Evolutionary conservation across 2,113 vertebrate species (phyloP).

Genomic region (Sphaerodactylus townsendi): DNA sequence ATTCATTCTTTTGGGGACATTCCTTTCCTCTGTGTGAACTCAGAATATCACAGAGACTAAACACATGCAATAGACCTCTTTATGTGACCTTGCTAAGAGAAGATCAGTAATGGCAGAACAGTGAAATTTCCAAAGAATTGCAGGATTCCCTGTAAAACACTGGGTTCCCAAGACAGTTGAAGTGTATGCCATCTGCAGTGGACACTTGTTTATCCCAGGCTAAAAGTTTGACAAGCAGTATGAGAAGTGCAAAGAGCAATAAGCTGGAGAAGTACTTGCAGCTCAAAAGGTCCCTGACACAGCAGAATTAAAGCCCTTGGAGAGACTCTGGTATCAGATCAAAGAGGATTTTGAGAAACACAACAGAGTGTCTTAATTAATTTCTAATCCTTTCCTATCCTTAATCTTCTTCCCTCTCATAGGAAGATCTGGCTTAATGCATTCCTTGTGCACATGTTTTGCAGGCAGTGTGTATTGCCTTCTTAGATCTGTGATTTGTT

Average conservation of each 20-base stretch:
- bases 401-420: conserved; percentile 64
- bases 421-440: conserved; percentile 60
- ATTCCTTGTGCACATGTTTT: conserved; percentile 59
- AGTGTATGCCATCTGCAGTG: not conserved
- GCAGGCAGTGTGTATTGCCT: conserved; percentile 56
- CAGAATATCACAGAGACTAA: not conserved
- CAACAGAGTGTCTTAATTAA: conserved; percentile 67
- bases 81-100: not conserved
- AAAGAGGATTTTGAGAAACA: conserved; percentile 56
- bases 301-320: conserved; percentile 31
- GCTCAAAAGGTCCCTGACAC: conserved; percentile 37
- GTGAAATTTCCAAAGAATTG: not conserved
- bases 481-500: conserved; percentile 40
- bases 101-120: not conserved
- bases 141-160: not conserved
- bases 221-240: not conserved
- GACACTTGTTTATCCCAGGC: not conserved
- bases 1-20: not conserved
- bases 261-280: conserved; percentile 39
- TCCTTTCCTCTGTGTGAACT: not conserved
- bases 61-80: not conserved
- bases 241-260: conserved; percentile 7
- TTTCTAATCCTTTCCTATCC: conserved; percentile 69
- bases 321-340: conserved; percentile 58
- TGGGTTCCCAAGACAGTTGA: not conserved